Evolutionary conservation across 2,888 invertebrate species (phyloP).

Genomic region (Mesoligia furuncula): DNA sequence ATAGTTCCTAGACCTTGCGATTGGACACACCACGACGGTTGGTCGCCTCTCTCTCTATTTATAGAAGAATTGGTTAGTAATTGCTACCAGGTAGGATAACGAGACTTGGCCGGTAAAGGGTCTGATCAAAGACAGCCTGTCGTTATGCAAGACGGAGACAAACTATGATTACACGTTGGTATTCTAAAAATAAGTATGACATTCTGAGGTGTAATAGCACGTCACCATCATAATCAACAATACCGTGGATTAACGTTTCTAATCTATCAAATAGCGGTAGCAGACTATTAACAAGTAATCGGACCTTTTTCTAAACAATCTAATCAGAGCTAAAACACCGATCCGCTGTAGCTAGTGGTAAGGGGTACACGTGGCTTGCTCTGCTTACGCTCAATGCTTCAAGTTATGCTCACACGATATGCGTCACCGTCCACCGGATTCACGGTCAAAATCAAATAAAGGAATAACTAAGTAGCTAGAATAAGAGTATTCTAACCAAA

Average conservation of each 20-base stretch:
- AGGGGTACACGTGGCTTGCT: constrained; percentile 44
- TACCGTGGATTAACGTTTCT: constrained; percentile 18
- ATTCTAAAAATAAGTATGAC: constrained; percentile 22
- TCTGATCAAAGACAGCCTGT: not conserved
- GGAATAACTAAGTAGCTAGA: constrained; percentile 16
- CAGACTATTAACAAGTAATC: constrained; percentile 30
- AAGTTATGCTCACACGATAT: constrained; percentile 18
- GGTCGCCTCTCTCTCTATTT: constrained; percentile 80
- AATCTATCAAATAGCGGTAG: constrained; percentile 28
- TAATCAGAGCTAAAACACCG: constrained; percentile 45
- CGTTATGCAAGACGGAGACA: not conserved
- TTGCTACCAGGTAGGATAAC: constrained; percentile 29
- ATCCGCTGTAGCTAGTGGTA: not conserved
- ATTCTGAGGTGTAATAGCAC: not conserved
- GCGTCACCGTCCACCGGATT: constrained; percentile 24
- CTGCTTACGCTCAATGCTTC: constrained; percentile 8
- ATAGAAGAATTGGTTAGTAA: constrained; percentile 65
- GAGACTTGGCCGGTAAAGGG: not conserved
- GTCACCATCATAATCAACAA: constrained; percentile 22
- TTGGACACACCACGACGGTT: constrained; percentile 68
- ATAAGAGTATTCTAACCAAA: not conserved
- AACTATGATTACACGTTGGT: constrained; percentile 11
- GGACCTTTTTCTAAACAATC: constrained; percentile 36
- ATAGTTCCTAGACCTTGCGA: constrained; percentile 74
- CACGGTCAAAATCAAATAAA: constrained; percentile 7